Conservation (phyloP, 1,140 invertebrate genomes). For the Condylostylus longicornis region DNA sequence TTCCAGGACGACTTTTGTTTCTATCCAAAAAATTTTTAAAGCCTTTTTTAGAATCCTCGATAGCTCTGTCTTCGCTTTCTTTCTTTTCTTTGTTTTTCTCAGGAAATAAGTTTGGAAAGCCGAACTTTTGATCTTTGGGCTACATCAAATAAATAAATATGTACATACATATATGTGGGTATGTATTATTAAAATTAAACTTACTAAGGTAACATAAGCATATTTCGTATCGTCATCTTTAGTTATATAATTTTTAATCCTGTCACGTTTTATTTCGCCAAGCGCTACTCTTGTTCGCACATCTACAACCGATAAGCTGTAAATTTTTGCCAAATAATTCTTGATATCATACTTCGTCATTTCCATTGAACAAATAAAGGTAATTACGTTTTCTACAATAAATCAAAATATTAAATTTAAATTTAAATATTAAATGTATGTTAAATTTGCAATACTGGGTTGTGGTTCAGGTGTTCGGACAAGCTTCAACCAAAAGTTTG, state of each 20-base stretch:
- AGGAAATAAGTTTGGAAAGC: conserved; percentile 40
- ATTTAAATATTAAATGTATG: conserved; percentile 64
- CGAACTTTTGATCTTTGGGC: conserved; percentile 38
- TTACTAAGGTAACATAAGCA: conserved; percentile 68
- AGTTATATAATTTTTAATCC: conserved; percentile 42
- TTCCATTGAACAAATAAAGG: conserved; percentile 73
- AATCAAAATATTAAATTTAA: conserved; percentile 64
- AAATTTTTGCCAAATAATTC: conserved; percentile 92
- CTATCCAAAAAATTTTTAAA: conserved; percentile 34
- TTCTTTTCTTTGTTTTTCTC: conserved; percentile 19
- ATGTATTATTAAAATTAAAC: conserved; percentile 8
- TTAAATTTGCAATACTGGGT: no score
- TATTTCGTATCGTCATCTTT: conserved; percentile 76
- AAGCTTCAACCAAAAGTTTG: conserved; percentile 91
- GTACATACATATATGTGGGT: not conserved
- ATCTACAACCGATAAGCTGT: conserved; percentile 59
- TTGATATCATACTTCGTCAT: conserved; percentile 78
- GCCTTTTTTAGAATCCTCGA: conserved; percentile 34
- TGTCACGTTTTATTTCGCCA: conserved; percentile 38
- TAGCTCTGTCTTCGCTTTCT: conserved; percentile 35
- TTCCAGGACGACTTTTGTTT: conserved; percentile 35
- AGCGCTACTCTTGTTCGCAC: conserved; percentile 55
- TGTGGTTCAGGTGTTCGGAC: conserved; percentile 48
- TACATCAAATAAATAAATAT: conserved; percentile 18
- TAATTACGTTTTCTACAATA: conserved; percentile 60